A percentile compares a stretch with the other conserved stretches of the same genome.
Conservation (phyloP, 2,888 invertebrate genomes). For the Aspidiotus rigidus region DNA sequence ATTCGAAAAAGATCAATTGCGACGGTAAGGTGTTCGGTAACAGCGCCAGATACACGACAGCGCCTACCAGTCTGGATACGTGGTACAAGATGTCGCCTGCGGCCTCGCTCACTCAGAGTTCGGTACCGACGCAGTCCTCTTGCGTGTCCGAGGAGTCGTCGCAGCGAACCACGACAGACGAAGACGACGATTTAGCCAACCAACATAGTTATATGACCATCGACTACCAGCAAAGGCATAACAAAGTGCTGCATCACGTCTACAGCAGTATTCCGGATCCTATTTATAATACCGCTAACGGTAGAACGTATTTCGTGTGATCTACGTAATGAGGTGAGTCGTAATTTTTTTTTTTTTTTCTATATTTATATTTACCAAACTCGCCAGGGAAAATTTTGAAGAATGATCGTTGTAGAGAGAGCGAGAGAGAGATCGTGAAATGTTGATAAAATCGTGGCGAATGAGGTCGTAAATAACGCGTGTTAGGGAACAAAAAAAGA, state of each 20-base stretch:
- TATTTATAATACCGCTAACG: slow-evolving; percentile 37
- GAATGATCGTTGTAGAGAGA: neutral
- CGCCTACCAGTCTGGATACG: slow-evolving; percentile 51
- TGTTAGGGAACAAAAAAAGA: too few relatives aligned
- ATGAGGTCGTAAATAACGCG: too few relatives aligned
- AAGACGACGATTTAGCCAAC: slow-evolving; percentile 53
- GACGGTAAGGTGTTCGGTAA: slow-evolving; percentile 40
- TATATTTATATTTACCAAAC: neutral
- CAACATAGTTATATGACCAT: slow-evolving; percentile 62
- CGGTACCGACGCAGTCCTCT: slow-evolving; percentile 40
- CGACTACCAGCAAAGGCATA: slow-evolving; percentile 43
- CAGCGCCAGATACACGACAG: slow-evolving; percentile 59
- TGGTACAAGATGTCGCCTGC: slow-evolving; percentile 53
- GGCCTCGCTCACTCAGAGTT: slow-evolving; percentile 38
- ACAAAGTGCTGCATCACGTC: slow-evolving; percentile 38
- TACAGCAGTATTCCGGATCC: slow-evolving; percentile 41
- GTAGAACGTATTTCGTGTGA: slow-evolving; percentile 41
- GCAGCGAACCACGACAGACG: slow-evolving; percentile 50
- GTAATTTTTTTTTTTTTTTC: slow-evolving; percentile 14
- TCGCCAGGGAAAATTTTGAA: too few relatives aligned
- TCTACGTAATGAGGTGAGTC: neutral
- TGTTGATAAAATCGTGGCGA: slow-evolving; percentile 1
- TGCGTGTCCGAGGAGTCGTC: slow-evolving; percentile 41
- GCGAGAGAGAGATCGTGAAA: neutral
- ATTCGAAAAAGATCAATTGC: slow-evolving; percentile 39